Evolutionary conservation across 2,797 vertebrate genomes (phyloP).

Genomic region (Xerus rutilus): DNA sequence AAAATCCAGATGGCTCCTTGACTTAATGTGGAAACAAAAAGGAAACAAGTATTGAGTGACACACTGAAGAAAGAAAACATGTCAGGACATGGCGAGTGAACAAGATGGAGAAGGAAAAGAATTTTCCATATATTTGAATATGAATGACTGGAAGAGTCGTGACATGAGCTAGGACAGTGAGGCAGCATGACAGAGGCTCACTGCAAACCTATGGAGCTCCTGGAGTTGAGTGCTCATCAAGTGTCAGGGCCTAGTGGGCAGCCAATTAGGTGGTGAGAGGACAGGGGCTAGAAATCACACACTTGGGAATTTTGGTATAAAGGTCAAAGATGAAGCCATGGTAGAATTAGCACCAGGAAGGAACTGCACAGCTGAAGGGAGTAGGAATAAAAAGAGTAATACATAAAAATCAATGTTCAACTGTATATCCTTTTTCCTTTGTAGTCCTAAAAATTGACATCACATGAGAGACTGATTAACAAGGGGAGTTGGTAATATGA

Average conservation of each 20-base stretch:
- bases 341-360: background rate
- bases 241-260: background rate
- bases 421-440: background rate
- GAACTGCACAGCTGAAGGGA: background rate
- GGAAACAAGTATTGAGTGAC: background rate
- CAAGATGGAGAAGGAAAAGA: background rate
- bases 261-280: background rate
- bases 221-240: background rate
- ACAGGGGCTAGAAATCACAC: background rate
- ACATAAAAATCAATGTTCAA: conserved; percentile 33
- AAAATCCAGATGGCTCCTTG: background rate
- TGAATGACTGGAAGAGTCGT: background rate
- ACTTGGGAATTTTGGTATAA: background rate
- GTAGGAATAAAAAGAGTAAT: background rate
- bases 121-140: background rate
- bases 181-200: background rate
- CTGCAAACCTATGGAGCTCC: background rate
- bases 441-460: conserved; percentile 47
- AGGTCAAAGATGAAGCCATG: background rate
- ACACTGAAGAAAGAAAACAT: background rate
- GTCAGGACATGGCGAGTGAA: background rate
- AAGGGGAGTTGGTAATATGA: conserved; percentile 30
- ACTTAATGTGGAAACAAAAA: background rate
- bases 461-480: background rate
- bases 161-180: background rate